These are phyloP conservation scores for Drosophila affinis DNA, from an alignment of 2,888 invertebrate genomes.

Conservation along the genomic window DNA sequence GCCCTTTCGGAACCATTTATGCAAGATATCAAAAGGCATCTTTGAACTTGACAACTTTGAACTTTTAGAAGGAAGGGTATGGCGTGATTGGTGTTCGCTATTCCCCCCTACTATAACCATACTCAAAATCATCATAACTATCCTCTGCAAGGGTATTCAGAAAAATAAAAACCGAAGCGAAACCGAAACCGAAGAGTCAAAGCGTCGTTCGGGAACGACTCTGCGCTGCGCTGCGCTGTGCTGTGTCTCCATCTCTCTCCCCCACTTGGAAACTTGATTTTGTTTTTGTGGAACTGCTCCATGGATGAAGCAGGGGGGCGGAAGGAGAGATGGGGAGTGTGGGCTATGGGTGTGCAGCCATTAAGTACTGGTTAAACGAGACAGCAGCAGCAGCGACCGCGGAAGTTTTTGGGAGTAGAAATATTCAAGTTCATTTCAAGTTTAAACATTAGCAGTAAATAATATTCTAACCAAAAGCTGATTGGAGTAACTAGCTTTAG, in stretches of 20 bases:
- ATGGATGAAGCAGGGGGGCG: conserved; percentile 1
- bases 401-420: too few relatives aligned
- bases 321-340: background rate
- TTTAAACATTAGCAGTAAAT: too few relatives aligned
- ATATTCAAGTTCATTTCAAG: too few relatives aligned
- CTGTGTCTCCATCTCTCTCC: background rate
- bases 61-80: background rate
- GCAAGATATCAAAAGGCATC: too few relatives aligned
- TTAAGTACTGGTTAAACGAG: background rate
- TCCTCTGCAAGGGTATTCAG: background rate
- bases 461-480: too few relatives aligned
- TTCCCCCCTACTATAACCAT: background rate
- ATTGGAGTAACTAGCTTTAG: too few relatives aligned
- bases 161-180: conserved; percentile 2
- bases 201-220: background rate
- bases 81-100: too few relatives aligned
- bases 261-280: conserved; percentile 35
- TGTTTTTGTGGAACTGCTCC: conserved; percentile 35
- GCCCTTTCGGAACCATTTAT: background rate
- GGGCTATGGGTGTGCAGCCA: background rate
- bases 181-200: conserved; percentile 25
- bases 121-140: background rate
- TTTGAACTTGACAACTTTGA: too few relatives aligned
- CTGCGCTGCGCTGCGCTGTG: background rate
- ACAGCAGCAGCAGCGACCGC: background rate